Evolutionary conservation across 1,140 invertebrate genomes (phyloP).

Genomic region (Druon quercuslanigerum): DNA sequence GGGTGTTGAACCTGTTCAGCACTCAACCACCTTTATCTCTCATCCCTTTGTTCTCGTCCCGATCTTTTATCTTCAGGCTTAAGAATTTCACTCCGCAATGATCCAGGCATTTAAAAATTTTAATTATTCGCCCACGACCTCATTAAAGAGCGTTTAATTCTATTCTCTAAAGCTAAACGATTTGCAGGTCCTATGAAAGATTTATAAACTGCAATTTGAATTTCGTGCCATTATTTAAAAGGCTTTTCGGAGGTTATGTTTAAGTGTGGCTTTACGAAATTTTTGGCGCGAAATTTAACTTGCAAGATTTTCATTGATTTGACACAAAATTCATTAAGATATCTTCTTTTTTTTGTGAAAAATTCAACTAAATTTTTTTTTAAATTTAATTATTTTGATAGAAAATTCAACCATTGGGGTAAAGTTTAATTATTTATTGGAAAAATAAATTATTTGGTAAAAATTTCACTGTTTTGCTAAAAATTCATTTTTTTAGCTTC

Average conservation of each 20-base stretch:
- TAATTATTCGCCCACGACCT: constrained; percentile 16
- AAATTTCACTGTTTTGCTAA: no score
- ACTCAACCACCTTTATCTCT: constrained; percentile 10
- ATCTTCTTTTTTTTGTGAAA: no score
- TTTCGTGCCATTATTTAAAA: background rate
- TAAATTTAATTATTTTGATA: no score
- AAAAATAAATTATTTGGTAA: no score
- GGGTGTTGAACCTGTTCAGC: constrained; percentile 9
- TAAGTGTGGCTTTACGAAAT: constrained; percentile 8
- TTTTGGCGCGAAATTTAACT: background rate
- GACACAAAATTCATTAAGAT: no score
- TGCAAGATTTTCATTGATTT: no score
- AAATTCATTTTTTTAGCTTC: no score
- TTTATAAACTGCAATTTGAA: background rate
- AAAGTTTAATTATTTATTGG: no score
- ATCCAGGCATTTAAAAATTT: background rate
- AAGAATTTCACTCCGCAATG: background rate
- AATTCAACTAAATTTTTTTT: no score
- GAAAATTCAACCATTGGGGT: no score
- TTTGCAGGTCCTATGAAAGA: background rate
- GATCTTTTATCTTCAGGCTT: constrained; percentile 1
- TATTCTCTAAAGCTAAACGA: background rate
- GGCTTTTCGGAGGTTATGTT: background rate
- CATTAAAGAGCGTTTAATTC: constrained; percentile 12
- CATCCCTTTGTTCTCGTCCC: constrained; percentile 14